Base-by-base conservation (phyloP, 2,888 invertebrate genomes). In the Tachystola acroxantha region DNA sequence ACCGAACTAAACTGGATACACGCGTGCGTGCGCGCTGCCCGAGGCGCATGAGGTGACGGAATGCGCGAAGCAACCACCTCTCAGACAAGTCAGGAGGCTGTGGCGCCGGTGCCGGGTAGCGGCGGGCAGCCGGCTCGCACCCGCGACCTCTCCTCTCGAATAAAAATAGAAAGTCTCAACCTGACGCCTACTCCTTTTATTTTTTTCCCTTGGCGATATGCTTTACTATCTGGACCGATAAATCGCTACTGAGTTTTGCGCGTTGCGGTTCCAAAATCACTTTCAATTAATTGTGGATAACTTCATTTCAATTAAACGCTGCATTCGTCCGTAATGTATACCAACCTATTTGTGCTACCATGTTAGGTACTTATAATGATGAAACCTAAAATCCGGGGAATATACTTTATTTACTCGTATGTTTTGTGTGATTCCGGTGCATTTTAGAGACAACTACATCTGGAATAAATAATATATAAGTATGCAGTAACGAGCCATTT, bases 111-210 rank as follows among this genome's bases (percentile, higher is more conserved):
- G 58, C 56, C 49, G 49, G 62, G n/a, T n/a, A n/a, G n/a, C n/a
- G n/a, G n/a, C n/a, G n/a, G n/a, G n/a, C n/a, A n/a, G n/a, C n/a
- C n/a, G 54, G 63, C 64, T 59, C 56, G 68, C 70, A 64, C 64
- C 71, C 69, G 65, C 64, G 71, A 74, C 82, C 81, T 79, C 73
- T 72, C 75, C 73, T 64, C 74, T 71, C 69, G 72, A 73, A 7
- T 72, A 82, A 84, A 85, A 86, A 86, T 86, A 86, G 86, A 86
- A 86, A 86, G 86, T 76, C 65, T 60, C 59, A 78, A 78, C 73
- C 73, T 59, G 71, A 63, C 65, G 67, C 71, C 69, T 66, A 67
- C 63, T 76, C 77, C 77, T 78, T 80, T 80, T 77, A 74, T 79
- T 81, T 75, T 77, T 32, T 76, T 74, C 82, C 78, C 67, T 49